Evolutionary conservation across 2,113 vertebrate species (phyloP).

Genomic region (Nerophis lumbriciformis): DNA sequence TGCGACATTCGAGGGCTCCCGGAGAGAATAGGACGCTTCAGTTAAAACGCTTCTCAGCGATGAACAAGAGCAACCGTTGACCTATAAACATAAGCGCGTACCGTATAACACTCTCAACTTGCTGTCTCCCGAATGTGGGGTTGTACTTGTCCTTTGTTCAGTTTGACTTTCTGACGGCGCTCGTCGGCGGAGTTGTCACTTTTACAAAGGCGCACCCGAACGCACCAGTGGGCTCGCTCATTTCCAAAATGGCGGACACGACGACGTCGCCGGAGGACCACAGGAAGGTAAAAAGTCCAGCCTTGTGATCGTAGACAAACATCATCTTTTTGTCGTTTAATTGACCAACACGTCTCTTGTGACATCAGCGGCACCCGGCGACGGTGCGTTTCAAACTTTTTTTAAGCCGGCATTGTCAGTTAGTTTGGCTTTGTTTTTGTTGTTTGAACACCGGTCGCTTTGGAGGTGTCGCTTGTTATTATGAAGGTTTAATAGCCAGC

Average conservation of each 20-base stretch:
- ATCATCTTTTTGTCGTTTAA: background rate
- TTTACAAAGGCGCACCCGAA: constrained; percentile 16
- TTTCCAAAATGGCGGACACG: constrained; percentile 71
- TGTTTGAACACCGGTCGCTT: constrained; percentile 5
- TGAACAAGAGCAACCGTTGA: background rate
- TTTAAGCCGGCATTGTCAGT: background rate
- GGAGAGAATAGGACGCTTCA: background rate
- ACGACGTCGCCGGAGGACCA: constrained; percentile 67
- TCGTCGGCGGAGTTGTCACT: background rate
- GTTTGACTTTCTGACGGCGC: background rate
- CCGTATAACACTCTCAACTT: too few relatives aligned
- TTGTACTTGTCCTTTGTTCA: background rate
- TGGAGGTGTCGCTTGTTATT: background rate
- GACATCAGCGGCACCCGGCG: background rate
- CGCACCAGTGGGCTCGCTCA: constrained; percentile 10
- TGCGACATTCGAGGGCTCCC: background rate
- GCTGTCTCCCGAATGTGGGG: too few relatives aligned
- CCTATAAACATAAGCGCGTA: too few relatives aligned
- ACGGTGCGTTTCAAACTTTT: background rate
- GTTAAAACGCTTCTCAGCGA: background rate
- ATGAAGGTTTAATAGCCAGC: background rate
- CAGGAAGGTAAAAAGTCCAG: constrained; percentile 64
- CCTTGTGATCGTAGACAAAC: background rate
- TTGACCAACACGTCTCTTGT: background rate
- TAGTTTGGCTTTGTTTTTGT: constrained; percentile 27